These are phyloP conservation scores for Sycophila texana DNA, from an alignment of 2,888 invertebrate genomes.

Conservation along the genomic window DNA sequence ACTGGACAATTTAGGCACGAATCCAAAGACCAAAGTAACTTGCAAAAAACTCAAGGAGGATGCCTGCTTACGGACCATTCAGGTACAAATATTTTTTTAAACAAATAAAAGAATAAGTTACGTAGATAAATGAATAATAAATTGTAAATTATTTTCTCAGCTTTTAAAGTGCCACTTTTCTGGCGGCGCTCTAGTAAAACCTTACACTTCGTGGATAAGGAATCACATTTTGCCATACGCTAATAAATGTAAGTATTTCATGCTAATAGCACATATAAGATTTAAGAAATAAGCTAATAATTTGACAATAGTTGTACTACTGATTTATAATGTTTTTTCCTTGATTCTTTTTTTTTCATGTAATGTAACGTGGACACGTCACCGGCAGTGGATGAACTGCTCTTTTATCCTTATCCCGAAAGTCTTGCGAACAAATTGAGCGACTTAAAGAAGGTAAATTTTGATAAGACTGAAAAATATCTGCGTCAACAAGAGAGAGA, in stretches of 20 bases:
- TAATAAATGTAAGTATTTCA: conserved; percentile 59
- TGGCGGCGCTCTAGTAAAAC: conserved; percentile 62
- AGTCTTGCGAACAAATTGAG: conserved; percentile 61
- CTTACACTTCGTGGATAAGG: conserved; percentile 66
- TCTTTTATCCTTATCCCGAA: conserved; percentile 67
- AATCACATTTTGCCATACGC: conserved; percentile 58
- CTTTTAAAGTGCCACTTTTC: conserved; percentile 60
- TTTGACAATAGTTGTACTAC: background rate
- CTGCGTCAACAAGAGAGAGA: conserved; percentile 57
- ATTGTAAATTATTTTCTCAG: conserved; percentile 48
- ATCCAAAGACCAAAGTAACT: conserved; percentile 23
- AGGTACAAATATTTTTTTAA: conserved; percentile 36
- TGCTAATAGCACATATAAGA: too few relatives aligned
- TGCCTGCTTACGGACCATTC: conserved; percentile 48
- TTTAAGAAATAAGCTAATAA: background rate
- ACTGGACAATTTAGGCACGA: conserved; percentile 53
- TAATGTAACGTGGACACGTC: background rate
- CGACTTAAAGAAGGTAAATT: conserved; percentile 61
- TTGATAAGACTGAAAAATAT: conserved; percentile 61
- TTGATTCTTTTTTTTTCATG: too few relatives aligned
- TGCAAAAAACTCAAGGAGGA: conserved; percentile 42
- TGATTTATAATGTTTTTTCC: background rate
- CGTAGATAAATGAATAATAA: background rate
- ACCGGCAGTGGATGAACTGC: conserved; percentile 60
- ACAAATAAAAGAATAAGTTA: background rate